phyloP scores from a whole-genome alignment of 2,113 vertebrate genomes.

The Lonchura striata region DNA sequence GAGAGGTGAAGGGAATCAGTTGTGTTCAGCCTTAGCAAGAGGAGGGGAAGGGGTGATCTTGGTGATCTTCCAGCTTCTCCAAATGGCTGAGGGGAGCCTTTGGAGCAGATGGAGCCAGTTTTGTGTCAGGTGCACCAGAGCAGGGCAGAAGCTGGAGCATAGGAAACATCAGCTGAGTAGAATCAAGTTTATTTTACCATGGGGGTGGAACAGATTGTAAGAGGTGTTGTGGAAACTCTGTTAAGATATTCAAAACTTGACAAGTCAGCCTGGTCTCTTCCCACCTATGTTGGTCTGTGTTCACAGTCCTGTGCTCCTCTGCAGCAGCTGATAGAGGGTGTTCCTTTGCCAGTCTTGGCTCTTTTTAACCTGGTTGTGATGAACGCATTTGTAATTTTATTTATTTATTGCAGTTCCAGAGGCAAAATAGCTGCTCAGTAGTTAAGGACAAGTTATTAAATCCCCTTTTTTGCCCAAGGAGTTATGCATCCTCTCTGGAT shows the following conservation, averaged over 20 bases:
- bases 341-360: neutral
- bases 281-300: accelerated
- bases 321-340: neutral
- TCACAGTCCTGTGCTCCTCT: neutral
- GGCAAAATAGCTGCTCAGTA: neutral
- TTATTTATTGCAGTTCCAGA: neutral
- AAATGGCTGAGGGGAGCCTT: accelerated
- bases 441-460: neutral
- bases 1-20: neutral
- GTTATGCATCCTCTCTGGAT: accelerated
- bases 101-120: neutral
- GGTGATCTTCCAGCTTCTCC: neutral
- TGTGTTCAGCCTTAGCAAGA: neutral
- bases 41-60: neutral
- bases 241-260: neutral
- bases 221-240: neutral
- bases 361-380: neutral
- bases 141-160: neutral
- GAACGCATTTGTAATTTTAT: neutral
- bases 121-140: neutral
- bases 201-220: neutral
- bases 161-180: neutral
- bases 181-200: neutral
- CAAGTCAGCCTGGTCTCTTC: neutral
- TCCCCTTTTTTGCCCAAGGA: neutral